Base-by-base conservation (phyloP, 2,797 vertebrate species). In the Molossus molossus region DNA sequence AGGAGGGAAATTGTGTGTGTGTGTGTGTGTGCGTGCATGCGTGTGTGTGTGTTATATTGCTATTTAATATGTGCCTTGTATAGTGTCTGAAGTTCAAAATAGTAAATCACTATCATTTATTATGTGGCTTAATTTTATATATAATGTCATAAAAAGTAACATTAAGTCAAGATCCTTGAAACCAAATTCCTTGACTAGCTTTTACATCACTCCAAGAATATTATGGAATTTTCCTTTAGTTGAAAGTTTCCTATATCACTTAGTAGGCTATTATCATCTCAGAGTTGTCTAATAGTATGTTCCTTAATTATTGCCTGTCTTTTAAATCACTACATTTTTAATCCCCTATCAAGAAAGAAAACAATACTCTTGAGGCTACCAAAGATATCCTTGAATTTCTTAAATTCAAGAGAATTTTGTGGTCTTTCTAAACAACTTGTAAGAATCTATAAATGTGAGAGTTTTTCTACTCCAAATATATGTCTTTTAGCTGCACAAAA, bases 271-370 rank as follows among this genome's bases (percentile, higher is more conserved):
- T 9, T 69, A 92, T 93, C 62, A 67, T 79, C 67, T 75, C 67
- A 37, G 40, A 86, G 33, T 27, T 96, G 25, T 87, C 70, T 60
- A 69, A 83, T 75, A 96, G 33, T 0, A 70, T 15, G 37, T 37
- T 96, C 62, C 20, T 84, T 88, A 95, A 96, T 64, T 70, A 18
- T 79, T 93, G 15, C 76, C 21, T 96, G 9, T 21, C 87, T 96
- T 80, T 75, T 93, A 95, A 92, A 97, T 83, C 23, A 94, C 13
- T 93, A 21, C 40, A 62, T 58, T 73, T 92, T 93, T 80, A 57
- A 81, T 87, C 48, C 9, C 18, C 73, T 48, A 75, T 48, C 72
- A 86, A 92, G 9, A 13, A 12, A 85, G 6, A 1, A 94, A 79
- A 48, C 0, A 0, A 64, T 91, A 91, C 0, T 10, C 92, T 48